A percentile compares a stretch with the other conserved stretches of the same genome.
These are phyloP conservation scores for Neosilurus mollespiculum DNA, from an alignment of 2,797 vertebrate genomes.

Conservation along the genomic window DNA sequence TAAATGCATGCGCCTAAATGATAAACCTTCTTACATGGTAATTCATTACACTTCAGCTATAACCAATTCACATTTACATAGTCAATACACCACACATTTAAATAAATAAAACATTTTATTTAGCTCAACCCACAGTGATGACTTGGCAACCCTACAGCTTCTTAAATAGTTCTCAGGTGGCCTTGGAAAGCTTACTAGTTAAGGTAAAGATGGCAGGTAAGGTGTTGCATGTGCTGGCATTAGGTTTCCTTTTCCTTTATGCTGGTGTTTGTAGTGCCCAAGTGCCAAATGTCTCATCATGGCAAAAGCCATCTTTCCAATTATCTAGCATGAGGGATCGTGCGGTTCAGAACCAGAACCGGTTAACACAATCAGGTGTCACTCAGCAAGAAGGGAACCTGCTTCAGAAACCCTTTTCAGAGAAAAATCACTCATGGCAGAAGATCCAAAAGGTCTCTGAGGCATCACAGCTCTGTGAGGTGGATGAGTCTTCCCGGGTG, in stretches of 20 bases:
- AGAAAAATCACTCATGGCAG: not conserved
- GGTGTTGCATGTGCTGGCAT: slow-evolving; percentile 4
- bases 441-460: not conserved
- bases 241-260: not conserved
- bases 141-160: slow-evolving; percentile 17
- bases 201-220: not conserved
- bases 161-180: slow-evolving; percentile 31
- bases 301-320: not conserved
- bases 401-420: not conserved
- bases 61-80: not conserved
- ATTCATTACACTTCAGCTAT: not conserved
- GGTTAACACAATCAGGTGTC: not conserved
- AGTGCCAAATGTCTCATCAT: not conserved
- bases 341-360: not conserved
- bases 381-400: not conserved
- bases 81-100: not conserved
- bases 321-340: not conserved
- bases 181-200: not conserved
- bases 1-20: not conserved
- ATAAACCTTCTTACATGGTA: not conserved
- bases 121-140: not conserved
- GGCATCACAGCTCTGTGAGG: slow-evolving; percentile 55
- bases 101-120: too few species aligned
- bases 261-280: slow-evolving; percentile 9
- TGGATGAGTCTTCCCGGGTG: slow-evolving; percentile 62